Evolutionary conservation across 2,797 vertebrate species (phyloP).

Genomic region (Zenarchopterus dispar): DNA sequence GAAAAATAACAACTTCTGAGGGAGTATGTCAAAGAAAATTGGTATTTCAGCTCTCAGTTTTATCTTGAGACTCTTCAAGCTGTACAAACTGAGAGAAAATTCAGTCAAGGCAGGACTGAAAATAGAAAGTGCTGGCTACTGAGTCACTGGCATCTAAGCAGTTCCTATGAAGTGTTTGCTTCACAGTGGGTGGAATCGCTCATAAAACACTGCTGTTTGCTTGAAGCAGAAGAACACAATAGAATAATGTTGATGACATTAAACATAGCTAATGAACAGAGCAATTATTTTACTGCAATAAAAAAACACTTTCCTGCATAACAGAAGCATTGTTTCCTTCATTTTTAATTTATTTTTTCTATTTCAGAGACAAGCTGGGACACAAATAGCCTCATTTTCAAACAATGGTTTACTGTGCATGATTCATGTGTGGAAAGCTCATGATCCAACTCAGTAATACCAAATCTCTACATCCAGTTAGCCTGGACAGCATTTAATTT

Average conservation of each 20-base stretch:
- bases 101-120: constrained; percentile 57
- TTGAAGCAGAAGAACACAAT: constrained; percentile 39
- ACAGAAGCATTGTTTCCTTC: background rate
- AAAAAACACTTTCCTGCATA: background rate
- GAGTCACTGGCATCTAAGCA: constrained; percentile 70
- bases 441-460: background rate
- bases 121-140: constrained; percentile 68
- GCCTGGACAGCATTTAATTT: no score
- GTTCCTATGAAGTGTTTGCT: constrained; percentile 65
- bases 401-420: background rate
- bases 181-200: constrained; percentile 65
- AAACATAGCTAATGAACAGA: constrained; percentile 6
- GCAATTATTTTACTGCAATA: background rate
- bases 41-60: background rate
- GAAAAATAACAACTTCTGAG: background rate
- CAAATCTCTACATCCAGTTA: background rate
- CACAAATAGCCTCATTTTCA: no score
- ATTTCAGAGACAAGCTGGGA: background rate
- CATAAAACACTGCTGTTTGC: constrained; percentile 39
- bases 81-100: constrained; percentile 41
- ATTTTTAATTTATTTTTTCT: background rate
- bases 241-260: background rate
- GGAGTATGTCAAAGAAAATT: constrained; percentile 5
- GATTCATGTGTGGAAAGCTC: background rate
- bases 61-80: constrained; percentile 13